Evolutionary conservation across 2,888 invertebrate genomes (phyloP), one percentile per base, ranked within the genome.

Genomic region (Frankliniella intonsa): DNA sequence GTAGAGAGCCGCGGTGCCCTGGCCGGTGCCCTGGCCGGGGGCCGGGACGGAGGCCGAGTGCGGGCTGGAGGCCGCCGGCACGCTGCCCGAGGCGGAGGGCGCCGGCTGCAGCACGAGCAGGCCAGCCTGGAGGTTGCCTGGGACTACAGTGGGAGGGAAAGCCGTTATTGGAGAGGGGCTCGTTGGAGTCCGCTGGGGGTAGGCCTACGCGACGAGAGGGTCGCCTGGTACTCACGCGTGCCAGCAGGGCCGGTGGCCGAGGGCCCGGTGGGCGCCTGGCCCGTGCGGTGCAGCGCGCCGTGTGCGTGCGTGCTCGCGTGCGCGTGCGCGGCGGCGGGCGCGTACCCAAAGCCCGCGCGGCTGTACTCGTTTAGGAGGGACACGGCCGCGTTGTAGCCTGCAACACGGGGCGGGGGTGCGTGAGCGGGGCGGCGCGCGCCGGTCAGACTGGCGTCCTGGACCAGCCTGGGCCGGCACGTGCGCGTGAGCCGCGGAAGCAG

Each of bases 401-500:
- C 7, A 76, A 76, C 69, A 76, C 38, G n/a, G n/a, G n/a, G 38
- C 38, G 38, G 3, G 38, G 2, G 38, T 80, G 80, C 81, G 79
- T 50, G 82, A 51, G 10, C 65, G 51, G 80, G 50, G 81, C 80
- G 7, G 80, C 69, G 65, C 79, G 38, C 5, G 27, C 51, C 49
- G 80, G 27, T 22, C 69, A 27, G 65, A 82, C 50, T 82, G 81
- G 14, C 82, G 82, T 50, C 84, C 83, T 84, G 84, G 80, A 80
- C 82, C 50, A 83, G 82, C 62, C 38, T 38, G 38, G 5, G 62
- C 62, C 62, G 3, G 62, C 0, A 5, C 38, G 38, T 5, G 5
- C 38, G 38, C 14, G 55, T 55, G 51, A n/a, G 19, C 9, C 19
- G 65, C 89, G 84, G 87, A 92, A 88, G 90, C 90, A 85, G 88